Percentiles rank a stretch among this genome's conserved stretches.
These are phyloP conservation scores for Dendrolimus punctatus DNA, from an alignment of 1,140 invertebrate genomes.

Conservation along the genomic window DNA sequence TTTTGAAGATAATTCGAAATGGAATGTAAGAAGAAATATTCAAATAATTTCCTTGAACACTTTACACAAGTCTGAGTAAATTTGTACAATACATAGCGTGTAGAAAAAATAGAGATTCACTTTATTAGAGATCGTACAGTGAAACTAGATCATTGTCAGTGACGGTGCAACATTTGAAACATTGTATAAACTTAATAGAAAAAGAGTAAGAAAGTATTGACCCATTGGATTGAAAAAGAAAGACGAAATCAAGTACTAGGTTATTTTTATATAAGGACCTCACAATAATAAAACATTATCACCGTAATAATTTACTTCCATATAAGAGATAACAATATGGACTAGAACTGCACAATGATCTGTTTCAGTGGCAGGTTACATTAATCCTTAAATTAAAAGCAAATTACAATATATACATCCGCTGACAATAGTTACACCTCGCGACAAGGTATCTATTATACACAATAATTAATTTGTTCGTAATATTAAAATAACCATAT, in stretches of 20 bases:
- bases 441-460: slow-evolving; percentile 44
- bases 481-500: slow-evolving; percentile 21
- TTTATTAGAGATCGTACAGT: slow-evolving; percentile 64
- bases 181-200: neutral
- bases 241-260: no score
- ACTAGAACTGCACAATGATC: slow-evolving; percentile 52
- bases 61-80: slow-evolving; percentile 62
- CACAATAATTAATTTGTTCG: slow-evolving; percentile 42
- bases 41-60: slow-evolving; percentile 61
- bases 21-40: slow-evolving; percentile 31
- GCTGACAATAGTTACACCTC: slow-evolving; percentile 36
- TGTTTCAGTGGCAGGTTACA: slow-evolving; percentile 61
- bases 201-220: no score
- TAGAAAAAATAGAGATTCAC: slow-evolving; percentile 71
- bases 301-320: no score
- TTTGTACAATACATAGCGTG: slow-evolving; percentile 68
- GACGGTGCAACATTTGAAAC: neutral
- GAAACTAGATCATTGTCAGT: slow-evolving; percentile 64
- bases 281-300: no score
- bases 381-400: slow-evolving; percentile 59
- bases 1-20: slow-evolving; percentile 13
- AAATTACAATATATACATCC: slow-evolving; percentile 67
- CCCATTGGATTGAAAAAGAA: no score
- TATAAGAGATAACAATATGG: neutral
- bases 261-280: no score